These are phyloP conservation scores for Benthosema pterotum DNA, from an alignment of 2,797 vertebrate species.

Conservation along the genomic window DNA sequence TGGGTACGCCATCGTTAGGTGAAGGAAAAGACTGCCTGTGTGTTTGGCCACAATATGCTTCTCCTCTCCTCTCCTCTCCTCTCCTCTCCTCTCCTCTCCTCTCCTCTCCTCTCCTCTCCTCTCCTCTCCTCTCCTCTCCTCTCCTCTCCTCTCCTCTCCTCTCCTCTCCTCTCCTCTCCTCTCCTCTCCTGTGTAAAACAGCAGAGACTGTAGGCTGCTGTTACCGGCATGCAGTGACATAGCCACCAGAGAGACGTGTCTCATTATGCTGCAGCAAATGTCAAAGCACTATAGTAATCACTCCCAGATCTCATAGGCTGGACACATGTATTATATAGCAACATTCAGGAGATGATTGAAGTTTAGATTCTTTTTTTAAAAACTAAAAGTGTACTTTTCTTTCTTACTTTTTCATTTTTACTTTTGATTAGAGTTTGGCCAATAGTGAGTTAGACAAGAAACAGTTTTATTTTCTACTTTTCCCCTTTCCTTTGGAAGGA, in stretches of 20 bases:
- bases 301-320: slow-evolving; percentile 68
- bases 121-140: too few relatives aligned
- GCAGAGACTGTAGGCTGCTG: slow-evolving; percentile 77
- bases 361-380: too few relatives aligned
- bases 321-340: slow-evolving; percentile 72
- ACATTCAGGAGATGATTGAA: slow-evolving; percentile 37
- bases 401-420: too few relatives aligned
- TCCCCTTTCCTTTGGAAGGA: too few relatives aligned
- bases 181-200: slow-evolving; percentile 65
- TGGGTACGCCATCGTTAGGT: slow-evolving; percentile 78
- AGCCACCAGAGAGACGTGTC: slow-evolving; percentile 81
- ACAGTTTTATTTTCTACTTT: too few relatives aligned
- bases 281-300: slow-evolving; percentile 84
- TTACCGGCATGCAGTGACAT: slow-evolving; percentile 71
- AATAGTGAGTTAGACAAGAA: too few relatives aligned
- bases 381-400: too few relatives aligned
- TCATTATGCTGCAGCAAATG: slow-evolving; percentile 85
- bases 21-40: slow-evolving; percentile 69
- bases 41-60: slow-evolving; percentile 76
- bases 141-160: too few relatives aligned
- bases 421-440: too few relatives aligned
- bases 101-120: too few relatives aligned
- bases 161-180: slow-evolving; percentile 44
- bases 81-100: too few relatives aligned
- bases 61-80: slow-evolving; percentile 12